phyloP scores from a whole-genome alignment of 2,113 vertebrate species.

The Rynchops niger region DNA sequence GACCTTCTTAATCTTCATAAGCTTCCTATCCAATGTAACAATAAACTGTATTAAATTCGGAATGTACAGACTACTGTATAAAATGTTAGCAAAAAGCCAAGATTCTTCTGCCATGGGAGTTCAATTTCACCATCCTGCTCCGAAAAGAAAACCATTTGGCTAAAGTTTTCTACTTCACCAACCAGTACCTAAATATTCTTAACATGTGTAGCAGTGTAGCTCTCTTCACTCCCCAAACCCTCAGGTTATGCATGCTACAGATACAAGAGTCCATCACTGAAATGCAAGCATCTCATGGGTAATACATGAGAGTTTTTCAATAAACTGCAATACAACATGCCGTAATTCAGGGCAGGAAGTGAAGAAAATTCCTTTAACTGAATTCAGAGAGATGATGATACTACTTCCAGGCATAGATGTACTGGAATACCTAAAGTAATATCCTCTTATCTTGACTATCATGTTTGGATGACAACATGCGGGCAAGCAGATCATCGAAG shows the following conservation, averaged over 20 bases:
- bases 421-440: background rate
- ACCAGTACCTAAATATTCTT: background rate
- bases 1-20: background rate
- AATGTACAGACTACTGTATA: background rate
- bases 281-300: background rate
- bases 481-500: background rate
- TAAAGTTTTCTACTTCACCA: background rate
- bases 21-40: background rate
- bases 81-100: background rate
- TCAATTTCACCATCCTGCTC: background rate
- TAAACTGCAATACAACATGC: background rate
- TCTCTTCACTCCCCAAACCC: background rate
- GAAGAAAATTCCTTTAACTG: conserved; percentile 6
- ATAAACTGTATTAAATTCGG: background rate
- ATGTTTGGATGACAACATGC: background rate
- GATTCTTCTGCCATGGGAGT: background rate
- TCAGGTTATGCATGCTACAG: background rate
- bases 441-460: conserved; percentile 1
- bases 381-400: conserved; percentile 3
- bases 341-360: background rate
- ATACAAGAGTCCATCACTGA: background rate
- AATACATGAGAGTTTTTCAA: background rate
- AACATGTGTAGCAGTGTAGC: background rate
- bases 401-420: background rate
- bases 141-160: background rate